Evolutionary conservation across 1,140 invertebrate species (phyloP).

Genomic region (Diploscapter pachys): DNA sequence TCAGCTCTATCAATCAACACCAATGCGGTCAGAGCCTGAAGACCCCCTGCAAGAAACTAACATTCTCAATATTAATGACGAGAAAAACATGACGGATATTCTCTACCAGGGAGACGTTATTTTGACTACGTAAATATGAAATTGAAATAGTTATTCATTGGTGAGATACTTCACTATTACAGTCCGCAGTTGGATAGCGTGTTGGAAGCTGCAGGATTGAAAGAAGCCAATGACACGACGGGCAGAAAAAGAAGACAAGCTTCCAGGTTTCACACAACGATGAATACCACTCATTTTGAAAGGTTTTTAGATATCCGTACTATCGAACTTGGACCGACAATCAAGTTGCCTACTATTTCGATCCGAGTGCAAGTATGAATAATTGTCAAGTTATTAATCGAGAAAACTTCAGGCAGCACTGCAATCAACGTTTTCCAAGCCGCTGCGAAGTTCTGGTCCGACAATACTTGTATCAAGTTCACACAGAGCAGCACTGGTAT

Average conservation of each 20-base stretch:
- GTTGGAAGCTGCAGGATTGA: neutral
- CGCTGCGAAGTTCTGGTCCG: slow-evolving; percentile 25
- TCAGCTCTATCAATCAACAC: too few relatives aligned
- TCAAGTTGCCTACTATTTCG: slow-evolving; percentile 29
- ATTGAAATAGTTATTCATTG: neutral
- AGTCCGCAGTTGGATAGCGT: slow-evolving; percentile 14
- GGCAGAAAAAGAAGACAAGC: slow-evolving; percentile 6
- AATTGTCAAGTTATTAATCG: slow-evolving; percentile 1
- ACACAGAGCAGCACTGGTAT: slow-evolving; percentile 22
- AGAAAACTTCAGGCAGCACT: slow-evolving; percentile 14
- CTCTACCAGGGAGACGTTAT: slow-evolving; percentile 31
- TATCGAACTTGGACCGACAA: slow-evolving; percentile 15
- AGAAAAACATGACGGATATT: slow-evolving; percentile 10
- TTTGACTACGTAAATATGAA: slow-evolving; percentile 17
- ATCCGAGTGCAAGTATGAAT: slow-evolving; percentile 5
- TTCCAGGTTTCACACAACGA: neutral
- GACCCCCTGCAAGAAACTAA: slow-evolving; percentile 2
- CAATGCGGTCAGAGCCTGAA: too few relatives aligned
- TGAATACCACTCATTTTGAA: neutral
- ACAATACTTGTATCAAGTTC: slow-evolving; percentile 29
- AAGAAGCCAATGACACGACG: neutral
- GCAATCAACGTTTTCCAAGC: slow-evolving; percentile 10
- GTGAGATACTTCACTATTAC: neutral
- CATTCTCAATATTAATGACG: slow-evolving; percentile 24
- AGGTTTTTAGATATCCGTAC: neutral